Percentiles rank a stretch among this genome's conserved stretches.
Conservation (phyloP, 2,888 invertebrate genomes). For the Agapetus fuscipes region DNA sequence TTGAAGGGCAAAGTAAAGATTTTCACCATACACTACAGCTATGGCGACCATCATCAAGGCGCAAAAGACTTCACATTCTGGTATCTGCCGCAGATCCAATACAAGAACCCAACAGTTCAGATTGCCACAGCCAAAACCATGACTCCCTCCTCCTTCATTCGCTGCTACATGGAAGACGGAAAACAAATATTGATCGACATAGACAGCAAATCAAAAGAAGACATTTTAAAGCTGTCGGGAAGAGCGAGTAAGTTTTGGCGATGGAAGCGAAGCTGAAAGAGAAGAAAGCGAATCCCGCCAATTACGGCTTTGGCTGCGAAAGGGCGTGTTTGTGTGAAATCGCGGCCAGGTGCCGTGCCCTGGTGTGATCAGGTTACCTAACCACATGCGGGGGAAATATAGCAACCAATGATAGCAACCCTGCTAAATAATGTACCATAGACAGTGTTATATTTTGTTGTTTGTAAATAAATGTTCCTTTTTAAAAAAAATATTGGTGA, state of each 20-base stretch:
- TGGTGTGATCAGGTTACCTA: constrained; percentile 66
- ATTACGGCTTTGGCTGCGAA: constrained; percentile 79
- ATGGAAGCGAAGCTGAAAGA: constrained; percentile 56
- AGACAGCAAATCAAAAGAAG: constrained; percentile 70
- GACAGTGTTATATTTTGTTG: too few relatives aligned
- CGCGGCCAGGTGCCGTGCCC: constrained; percentile 88
- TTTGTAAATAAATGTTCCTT: too few relatives aligned
- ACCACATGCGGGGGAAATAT: constrained; percentile 77
- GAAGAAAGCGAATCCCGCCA: constrained; percentile 83
- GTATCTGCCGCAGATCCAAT: constrained; percentile 91
- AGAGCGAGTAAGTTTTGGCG: constrained; percentile 58
- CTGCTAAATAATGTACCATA: too few relatives aligned
- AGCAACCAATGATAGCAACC: too few relatives aligned
- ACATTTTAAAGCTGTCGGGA: constrained; percentile 80
- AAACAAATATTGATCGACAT: constrained; percentile 81
- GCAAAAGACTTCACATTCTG: constrained; percentile 91
- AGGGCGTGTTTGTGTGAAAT: constrained; percentile 90
- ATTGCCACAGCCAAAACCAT: constrained; percentile 78
- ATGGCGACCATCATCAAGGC: constrained; percentile 61
- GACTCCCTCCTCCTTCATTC: constrained; percentile 88
- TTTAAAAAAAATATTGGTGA: too few relatives aligned
- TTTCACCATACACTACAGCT: constrained; percentile 77
- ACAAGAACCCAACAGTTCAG: constrained; percentile 88
- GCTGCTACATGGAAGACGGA: constrained; percentile 77
- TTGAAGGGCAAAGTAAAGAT: constrained; percentile 79